Conservation (phyloP, 2,888 invertebrate species). For the Heterodera filipjevi region DNA sequence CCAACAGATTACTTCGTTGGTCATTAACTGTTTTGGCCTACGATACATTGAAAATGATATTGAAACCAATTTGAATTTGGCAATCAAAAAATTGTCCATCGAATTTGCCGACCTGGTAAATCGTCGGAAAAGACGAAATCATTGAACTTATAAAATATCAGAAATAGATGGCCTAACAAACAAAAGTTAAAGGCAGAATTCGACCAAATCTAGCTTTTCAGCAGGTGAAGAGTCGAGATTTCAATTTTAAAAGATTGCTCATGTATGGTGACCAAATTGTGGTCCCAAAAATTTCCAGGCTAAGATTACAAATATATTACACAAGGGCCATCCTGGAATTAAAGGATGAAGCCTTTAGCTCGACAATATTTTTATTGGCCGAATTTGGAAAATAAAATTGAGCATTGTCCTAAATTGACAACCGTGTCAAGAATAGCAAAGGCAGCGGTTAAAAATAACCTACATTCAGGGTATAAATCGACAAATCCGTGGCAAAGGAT, state of each 20-base stretch:
- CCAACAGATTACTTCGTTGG: constrained; percentile 56
- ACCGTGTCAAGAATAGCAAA: constrained; percentile 42
- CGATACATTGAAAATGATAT: constrained; percentile 32
- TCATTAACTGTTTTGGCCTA: constrained; percentile 62
- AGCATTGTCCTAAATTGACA: constrained; percentile 44
- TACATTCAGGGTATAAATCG: constrained; percentile 59
- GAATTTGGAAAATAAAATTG: constrained; percentile 46
- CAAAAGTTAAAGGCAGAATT: not conserved
- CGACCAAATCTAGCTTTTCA: not conserved
- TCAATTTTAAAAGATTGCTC: not conserved
- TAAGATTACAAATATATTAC: constrained; percentile 40
- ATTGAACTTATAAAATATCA: not conserved
- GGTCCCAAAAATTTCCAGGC: constrained; percentile 46
- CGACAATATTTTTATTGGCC: constrained; percentile 60
- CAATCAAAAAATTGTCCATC: not conserved
- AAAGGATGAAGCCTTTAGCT: constrained; percentile 57
- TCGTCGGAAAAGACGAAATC: constrained; percentile 8
- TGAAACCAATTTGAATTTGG: not conserved
- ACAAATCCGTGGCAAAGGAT: constrained; percentile 64
- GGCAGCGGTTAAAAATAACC: constrained; percentile 43
- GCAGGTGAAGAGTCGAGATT: not conserved
- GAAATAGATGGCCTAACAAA: not conserved
- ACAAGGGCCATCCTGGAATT: constrained; percentile 55
- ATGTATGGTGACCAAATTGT: constrained; percentile 48
- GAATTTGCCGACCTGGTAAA: not conserved